Evolutionary conservation across 2,888 invertebrate species (phyloP).

Genomic region (Lucinisca nassula): DNA sequence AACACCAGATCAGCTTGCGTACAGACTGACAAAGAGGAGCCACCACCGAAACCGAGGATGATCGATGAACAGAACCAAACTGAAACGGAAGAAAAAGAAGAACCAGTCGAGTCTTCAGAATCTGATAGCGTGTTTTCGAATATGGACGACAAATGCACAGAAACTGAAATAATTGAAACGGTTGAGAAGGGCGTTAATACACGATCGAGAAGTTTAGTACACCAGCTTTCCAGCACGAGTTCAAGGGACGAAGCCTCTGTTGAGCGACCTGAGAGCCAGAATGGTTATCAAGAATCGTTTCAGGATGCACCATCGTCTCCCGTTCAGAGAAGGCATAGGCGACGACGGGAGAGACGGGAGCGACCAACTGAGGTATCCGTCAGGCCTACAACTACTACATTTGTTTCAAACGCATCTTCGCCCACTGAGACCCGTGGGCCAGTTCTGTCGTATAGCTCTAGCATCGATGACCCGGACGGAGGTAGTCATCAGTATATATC

Average conservation of each 20-base stretch:
- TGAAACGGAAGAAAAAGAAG: constrained; percentile 65
- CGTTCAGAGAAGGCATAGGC: constrained; percentile 68
- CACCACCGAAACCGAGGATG: constrained; percentile 66
- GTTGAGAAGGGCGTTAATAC: constrained; percentile 86
- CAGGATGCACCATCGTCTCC: constrained; percentile 68
- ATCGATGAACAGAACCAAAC: constrained; percentile 72
- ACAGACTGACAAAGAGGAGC: constrained; percentile 73
- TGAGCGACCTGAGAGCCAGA: constrained; percentile 55
- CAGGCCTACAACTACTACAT: constrained; percentile 74
- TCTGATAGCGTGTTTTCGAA: constrained; percentile 67
- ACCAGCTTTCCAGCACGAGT: constrained; percentile 66
- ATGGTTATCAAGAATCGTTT: constrained; percentile 53
- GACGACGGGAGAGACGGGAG: constrained; percentile 76
- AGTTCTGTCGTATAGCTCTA: constrained; percentile 82
- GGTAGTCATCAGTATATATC: constrained; percentile 58
- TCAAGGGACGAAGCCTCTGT: constrained; percentile 39
- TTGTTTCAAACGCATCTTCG: constrained; percentile 63
- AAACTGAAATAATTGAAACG: constrained; percentile 79
- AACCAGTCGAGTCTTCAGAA: constrained; percentile 55
- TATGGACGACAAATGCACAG: constrained; percentile 77
- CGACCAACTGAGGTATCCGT: constrained; percentile 80
- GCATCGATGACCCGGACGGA: constrained; percentile 82
- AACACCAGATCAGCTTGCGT: constrained; percentile 60
- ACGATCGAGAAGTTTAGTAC: constrained; percentile 78
- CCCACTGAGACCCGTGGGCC: constrained; percentile 63